Percentiles rank a stretch among this genome's conserved stretches.
Evolutionary conservation across 2,888 invertebrate species (phyloP).

Genomic region (Melipona beecheii): DNA sequence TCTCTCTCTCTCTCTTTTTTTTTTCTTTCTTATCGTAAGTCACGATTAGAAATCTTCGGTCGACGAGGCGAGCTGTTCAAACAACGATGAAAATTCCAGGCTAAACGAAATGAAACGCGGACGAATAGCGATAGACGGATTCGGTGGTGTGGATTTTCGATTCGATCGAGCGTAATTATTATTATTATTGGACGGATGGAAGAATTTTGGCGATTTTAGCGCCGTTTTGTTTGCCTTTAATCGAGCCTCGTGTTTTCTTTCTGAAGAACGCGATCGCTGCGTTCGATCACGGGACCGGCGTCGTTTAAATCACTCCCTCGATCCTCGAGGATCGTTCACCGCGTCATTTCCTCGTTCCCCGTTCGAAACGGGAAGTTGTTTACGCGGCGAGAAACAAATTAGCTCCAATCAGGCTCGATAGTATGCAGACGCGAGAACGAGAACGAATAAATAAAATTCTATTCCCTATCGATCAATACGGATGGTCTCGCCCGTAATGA

Average conservation of each 20-base stretch:
- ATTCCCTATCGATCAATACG: constrained; percentile 28
- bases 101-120: background rate
- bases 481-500: background rate
- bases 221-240: constrained; percentile 17
- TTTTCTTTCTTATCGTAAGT: background rate
- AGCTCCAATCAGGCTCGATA: constrained; percentile 38
- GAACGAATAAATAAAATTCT: constrained; percentile 34
- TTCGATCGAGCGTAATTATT: constrained; percentile 42
- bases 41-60: background rate
- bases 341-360: background rate
- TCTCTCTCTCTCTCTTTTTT: background rate
- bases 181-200: background rate
- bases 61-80: background rate
- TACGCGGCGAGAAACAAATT: constrained; percentile 40
- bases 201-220: background rate
- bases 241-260: constrained; percentile 17
- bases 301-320: background rate
- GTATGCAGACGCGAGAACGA: background rate
- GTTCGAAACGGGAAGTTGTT: constrained; percentile 9
- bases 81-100: background rate
- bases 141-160: constrained; percentile 39
- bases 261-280: background rate
- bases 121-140: background rate
- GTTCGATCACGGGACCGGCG: background rate
- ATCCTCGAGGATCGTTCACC: background rate